Evolutionary conservation across 2,797 vertebrate genomes (phyloP).

Genomic region (Pyrocephalus nanus): DNA sequence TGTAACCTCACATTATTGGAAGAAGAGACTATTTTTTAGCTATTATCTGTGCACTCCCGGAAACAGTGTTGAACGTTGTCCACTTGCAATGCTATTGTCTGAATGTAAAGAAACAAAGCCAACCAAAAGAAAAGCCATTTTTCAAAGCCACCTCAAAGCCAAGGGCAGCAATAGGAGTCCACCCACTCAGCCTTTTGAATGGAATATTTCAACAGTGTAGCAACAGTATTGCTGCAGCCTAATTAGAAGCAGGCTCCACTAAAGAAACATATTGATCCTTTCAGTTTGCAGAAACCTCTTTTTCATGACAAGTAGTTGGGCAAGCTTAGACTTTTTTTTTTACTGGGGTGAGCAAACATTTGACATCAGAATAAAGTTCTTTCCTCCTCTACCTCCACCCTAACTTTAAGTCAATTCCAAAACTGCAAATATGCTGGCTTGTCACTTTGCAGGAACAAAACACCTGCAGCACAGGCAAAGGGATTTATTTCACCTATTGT

Average conservation of each 20-base stretch:
- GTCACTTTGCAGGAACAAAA: background rate
- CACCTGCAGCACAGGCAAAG: background rate
- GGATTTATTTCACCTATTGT: background rate
- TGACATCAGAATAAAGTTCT: background rate
- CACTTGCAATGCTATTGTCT: background rate
- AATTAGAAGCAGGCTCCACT: background rate
- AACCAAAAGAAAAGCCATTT: background rate
- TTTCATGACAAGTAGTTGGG: background rate
- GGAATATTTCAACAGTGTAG: background rate
- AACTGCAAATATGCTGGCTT: background rate
- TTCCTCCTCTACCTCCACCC: background rate
- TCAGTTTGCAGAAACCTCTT: background rate
- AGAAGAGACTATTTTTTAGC: background rate
- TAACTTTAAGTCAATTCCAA: background rate
- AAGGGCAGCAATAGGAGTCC: background rate
- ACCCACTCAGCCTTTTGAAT: background rate
- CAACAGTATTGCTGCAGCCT: background rate
- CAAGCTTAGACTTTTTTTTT: background rate
- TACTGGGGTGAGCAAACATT: background rate
- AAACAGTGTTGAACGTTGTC: background rate
- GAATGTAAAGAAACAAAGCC: background rate
- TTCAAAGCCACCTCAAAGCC: background rate
- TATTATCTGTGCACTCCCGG: fast-evolving
- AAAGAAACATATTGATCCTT: background rate
- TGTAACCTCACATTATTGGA: background rate